Base-by-base conservation (phyloP, 2,888 invertebrate species). In the Drosophila suboccidentalis region DNA sequence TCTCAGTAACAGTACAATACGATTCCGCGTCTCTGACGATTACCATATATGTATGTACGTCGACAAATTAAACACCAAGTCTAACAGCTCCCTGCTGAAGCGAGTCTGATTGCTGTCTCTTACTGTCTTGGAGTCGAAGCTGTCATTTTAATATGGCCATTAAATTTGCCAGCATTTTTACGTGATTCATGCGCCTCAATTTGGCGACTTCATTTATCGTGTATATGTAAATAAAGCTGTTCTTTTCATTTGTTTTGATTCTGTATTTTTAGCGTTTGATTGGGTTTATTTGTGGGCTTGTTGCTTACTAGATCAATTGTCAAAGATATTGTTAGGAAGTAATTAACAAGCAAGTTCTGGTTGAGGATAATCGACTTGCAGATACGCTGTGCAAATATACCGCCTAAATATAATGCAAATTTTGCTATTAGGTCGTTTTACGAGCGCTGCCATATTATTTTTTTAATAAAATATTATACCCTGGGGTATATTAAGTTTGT, bases 1-100 rank as follows among this genome's bases (percentile, higher is more conserved):
- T 29, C 29, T 29, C 29, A 29, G 47, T 67, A 55, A 67, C 54
- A 50, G 68, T 76, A 59, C 46, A 53, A 69, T 64, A 76, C 78
- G 47, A 62, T 75, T 77, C 70, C 71, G 65, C 75, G 82, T 72
- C 75, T 75, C 64, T 65, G 77, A 64, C 74, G 68, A 66, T 83
- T 67, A 69, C 82, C 82, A 73, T 82, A 82, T 75, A 83, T 82
- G 29, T 29, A 82, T 80, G 29, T 8, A 80, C 78, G 83, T 62
- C 55, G 38, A 77, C 64, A 69, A 65, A 61, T 69, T 58, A 62
- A 64, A 77, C 77, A 62, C 64, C 49, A 50, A 26, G 53, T 61
- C 74, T 39, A 62, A 53, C 75, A 60, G 59, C 67, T 59, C 44
- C 61, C 49, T 59, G 71, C 39, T 39, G 50, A 55, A 50, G 34